Percentiles rank a stretch among this genome's conserved stretches.
phyloP scores from a whole-genome alignment of 2,888 invertebrate species.

The Hyposoter dolosus region DNA sequence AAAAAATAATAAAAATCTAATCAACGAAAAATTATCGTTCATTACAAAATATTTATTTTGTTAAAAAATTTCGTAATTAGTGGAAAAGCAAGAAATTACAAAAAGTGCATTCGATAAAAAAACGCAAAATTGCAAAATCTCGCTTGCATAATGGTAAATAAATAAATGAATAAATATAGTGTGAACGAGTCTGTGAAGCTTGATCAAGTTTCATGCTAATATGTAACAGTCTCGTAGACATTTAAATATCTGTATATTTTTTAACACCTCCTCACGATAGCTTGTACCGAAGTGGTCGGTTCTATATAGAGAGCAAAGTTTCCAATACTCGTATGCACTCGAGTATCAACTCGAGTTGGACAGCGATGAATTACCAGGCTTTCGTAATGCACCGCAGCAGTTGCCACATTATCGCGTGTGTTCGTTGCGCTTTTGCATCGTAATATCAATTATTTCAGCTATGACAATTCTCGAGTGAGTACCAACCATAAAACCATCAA shows the following conservation, averaged over 20 bases:
- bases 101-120: not conserved
- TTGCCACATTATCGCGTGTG: conserved; percentile 68
- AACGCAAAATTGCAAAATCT: not conserved
- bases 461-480: conserved; percentile 60
- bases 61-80: not conserved
- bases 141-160: conserved; percentile 1
- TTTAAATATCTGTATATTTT: conserved; percentile 13
- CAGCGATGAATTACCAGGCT: conserved; percentile 66
- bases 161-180: conserved; percentile 3
- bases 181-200: not conserved
- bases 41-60: too few species aligned
- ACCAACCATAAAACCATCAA: not conserved
- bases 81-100: not conserved
- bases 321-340: conserved; percentile 36
- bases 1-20: too few species aligned
- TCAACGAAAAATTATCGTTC: too few species aligned
- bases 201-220: conserved; percentile 31
- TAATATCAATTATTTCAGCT: conserved; percentile 70
- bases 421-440: conserved; percentile 56
- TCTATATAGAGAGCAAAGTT: conserved; percentile 15
- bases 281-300: not conserved
- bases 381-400: conserved; percentile 67
- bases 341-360: conserved; percentile 57
- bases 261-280: conserved; percentile 26
- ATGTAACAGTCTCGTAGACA: not conserved